Base-by-base conservation (phyloP, 1,140 invertebrate genomes). In the Drosophila pseudoananassae region DNA sequence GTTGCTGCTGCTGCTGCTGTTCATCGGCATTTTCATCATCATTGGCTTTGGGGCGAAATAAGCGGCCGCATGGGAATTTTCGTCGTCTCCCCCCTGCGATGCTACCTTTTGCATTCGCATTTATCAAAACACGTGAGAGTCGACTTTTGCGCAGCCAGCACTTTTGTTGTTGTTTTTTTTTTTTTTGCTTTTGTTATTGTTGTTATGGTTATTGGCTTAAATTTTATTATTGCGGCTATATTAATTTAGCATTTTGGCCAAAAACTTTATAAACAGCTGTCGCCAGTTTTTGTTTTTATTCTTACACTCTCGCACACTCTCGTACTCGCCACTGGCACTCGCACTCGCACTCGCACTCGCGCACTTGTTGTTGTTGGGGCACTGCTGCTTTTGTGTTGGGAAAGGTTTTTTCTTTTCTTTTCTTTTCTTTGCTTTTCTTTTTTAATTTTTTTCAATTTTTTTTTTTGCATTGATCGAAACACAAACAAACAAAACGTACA, bases 31-130 rank as follows among this genome's bases (percentile, higher is more conserved):
- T 57, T 56, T 40, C 52, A 57, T 69, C 51, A 56, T 71, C 63
- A 47, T 68, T 45, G 43, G 15, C n/a, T 46, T 46, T 47, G 20
- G 66, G 72, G 76, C 58, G 70, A 55, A 69, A 68, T 68, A 87
- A 87, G 78, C 76, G 66, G 78, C 56, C 84, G 75, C 83, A 72
- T 88, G 83, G 83, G 83, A 87, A 88, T 87, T 78, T 83, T 66
- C 43, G 57, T 51, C 46, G 17, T 49, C 43, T 25, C 33, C 27
- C 46, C 46, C 20, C 33, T 50, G n/a, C 33, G 29, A 17, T 17
- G 7, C 27, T 31, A 29, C 47, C 47, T 56, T 56, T 31, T 50
- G 70, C 59, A 65, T 82, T 70, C 75, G 58, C 82, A 52, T 63
- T n/a, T 59, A 33, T 40, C 57, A 51, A 59, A 36, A 38, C 65